Evolutionary conservation across 2,113 vertebrate genomes (phyloP).

Genomic region (Thermophis baileyi): DNA sequence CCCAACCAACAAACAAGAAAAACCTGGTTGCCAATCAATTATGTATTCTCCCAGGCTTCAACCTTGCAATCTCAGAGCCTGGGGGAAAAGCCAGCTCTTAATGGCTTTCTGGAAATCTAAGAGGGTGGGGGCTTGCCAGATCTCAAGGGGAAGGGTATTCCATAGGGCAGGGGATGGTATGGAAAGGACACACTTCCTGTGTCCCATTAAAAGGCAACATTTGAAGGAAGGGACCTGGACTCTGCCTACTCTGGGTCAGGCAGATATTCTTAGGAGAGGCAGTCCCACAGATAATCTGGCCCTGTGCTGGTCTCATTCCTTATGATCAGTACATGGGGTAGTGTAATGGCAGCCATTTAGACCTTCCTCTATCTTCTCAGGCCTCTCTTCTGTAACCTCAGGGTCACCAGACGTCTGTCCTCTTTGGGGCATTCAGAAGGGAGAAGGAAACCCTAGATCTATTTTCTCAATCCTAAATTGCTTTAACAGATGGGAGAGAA

Average conservation of each 20-base stretch:
- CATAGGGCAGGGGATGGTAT: background rate
- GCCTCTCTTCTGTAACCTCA: too few relatives aligned
- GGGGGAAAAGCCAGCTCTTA: background rate
- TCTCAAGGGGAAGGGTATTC: background rate
- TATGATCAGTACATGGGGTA: background rate
- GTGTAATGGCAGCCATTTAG: background rate
- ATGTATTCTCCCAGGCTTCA: background rate
- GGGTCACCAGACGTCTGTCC: too few relatives aligned
- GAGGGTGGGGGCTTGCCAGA: background rate
- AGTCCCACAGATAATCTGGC: background rate
- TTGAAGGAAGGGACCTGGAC: background rate
- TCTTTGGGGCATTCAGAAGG: background rate
- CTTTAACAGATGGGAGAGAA: too few relatives aligned
- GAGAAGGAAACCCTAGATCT: background rate
- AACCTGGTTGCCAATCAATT: background rate
- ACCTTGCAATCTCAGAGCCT: background rate
- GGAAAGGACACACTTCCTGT: background rate
- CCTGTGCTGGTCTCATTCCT: background rate
- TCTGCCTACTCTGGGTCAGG: background rate
- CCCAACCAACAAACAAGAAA: background rate
- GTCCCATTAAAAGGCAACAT: background rate
- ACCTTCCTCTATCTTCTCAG: too few relatives aligned
- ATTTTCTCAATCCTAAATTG: background rate
- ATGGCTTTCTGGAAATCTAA: background rate
- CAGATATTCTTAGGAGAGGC: background rate